Percentiles rank a stretch among this genome's conserved stretches.
Evolutionary conservation across 2,888 invertebrate genomes (phyloP).

Genomic region (Cataglyphis cursor): DNA sequence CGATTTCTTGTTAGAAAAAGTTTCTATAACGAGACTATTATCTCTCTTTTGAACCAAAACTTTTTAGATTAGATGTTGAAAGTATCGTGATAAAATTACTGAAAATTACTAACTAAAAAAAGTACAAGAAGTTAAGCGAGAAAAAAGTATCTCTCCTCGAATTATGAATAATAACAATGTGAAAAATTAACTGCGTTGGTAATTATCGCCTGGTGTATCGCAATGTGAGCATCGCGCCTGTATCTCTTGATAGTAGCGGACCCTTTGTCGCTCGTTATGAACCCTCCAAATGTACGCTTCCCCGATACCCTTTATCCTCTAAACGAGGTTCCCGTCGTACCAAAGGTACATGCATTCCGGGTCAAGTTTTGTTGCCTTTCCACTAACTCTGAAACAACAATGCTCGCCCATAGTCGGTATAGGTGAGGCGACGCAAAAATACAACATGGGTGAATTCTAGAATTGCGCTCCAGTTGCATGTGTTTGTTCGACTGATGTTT

Average conservation of each 20-base stretch:
- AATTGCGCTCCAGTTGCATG: constrained; percentile 33
- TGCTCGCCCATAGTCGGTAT: constrained; percentile 4
- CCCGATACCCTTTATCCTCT: constrained; percentile 45
- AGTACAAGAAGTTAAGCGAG: background rate
- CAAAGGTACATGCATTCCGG: constrained; percentile 48
- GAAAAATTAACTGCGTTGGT: constrained; percentile 36
- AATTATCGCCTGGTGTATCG: constrained; percentile 10
- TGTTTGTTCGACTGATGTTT: constrained; percentile 23
- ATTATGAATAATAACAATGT: background rate
- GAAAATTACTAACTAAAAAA: background rate
- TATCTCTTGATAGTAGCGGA: constrained; percentile 40
- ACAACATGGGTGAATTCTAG: constrained; percentile 34
- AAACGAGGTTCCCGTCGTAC: constrained; percentile 48
- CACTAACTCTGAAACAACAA: constrained; percentile 46
- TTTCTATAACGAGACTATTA: background rate
- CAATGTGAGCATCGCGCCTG: constrained; percentile 9
- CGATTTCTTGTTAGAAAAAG: background rate
- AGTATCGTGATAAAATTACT: constrained; percentile 1
- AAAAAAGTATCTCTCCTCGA: background rate
- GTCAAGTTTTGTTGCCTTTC: constrained; percentile 40
- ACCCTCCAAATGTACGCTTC: constrained; percentile 19
- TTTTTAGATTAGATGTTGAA: background rate
- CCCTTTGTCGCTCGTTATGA: constrained; percentile 49
- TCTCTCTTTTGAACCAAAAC: too few species aligned
- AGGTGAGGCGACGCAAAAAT: constrained; percentile 35